phyloP scores from a whole-genome alignment of 2,888 invertebrate genomes.

The Zeuzera pyrina region DNA sequence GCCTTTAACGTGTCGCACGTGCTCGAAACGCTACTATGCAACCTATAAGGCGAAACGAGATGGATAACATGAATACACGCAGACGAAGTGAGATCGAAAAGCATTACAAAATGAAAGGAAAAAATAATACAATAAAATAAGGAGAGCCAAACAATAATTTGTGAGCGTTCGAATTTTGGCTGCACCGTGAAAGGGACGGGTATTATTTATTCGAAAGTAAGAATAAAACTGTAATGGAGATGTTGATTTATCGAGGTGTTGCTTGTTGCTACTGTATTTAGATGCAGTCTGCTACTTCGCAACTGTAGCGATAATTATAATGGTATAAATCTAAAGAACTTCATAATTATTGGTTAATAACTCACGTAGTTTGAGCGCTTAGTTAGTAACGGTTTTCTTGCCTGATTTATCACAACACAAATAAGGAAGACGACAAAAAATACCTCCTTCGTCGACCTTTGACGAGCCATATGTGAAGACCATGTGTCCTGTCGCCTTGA shows the following conservation, averaged over 20 bases:
- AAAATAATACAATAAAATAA: conserved; percentile 54
- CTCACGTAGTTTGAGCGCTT: conserved; percentile 13
- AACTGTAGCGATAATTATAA: conserved; percentile 39
- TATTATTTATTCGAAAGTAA: conserved; percentile 52
- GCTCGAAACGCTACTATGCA: conserved; percentile 57
- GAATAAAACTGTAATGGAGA: conserved; percentile 55
- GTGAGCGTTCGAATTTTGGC: conserved; percentile 56
- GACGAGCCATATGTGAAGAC: conserved; percentile 25
- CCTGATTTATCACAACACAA: conserved; percentile 33
- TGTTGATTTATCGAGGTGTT: conserved; percentile 48
- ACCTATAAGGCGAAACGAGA: conserved; percentile 39
- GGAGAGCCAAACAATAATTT: conserved; percentile 63
- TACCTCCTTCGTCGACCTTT: conserved; percentile 60
- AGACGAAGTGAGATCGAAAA: conserved; percentile 20
- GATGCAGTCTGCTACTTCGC: conserved; percentile 46
- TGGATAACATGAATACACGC: conserved; percentile 22
- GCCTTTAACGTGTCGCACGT: conserved; percentile 73
- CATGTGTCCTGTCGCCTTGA: conserved; percentile 59
- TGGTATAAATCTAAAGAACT: conserved; percentile 34
- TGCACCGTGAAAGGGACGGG: conserved; percentile 51
- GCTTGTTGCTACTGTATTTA: conserved; percentile 49
- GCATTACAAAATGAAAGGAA: conserved; percentile 24
- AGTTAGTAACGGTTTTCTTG: no score
- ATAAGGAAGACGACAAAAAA: conserved; percentile 49
- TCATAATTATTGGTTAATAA: conserved; percentile 15